A percentile compares a stretch with the other conserved stretches of the same genome.
Evolutionary conservation across 1,140 invertebrate species (phyloP).

Genomic region (Aphis gossypii): DNA sequence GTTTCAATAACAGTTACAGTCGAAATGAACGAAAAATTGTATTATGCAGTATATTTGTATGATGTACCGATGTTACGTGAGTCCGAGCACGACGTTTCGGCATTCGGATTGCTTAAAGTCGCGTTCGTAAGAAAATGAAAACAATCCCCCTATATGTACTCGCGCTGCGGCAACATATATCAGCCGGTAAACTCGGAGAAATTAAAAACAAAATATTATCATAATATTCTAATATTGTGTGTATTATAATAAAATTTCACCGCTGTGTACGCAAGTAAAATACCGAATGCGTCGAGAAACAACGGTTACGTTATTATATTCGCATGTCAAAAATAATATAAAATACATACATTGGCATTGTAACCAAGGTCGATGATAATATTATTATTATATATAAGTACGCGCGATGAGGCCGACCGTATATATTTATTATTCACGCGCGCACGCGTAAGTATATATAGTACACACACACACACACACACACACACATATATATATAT

Average conservation of each 20-base stretch:
- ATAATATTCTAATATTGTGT: not conserved
- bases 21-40: constrained; percentile 11
- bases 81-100: not conserved
- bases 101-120: not conserved
- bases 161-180: not conserved
- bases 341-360: constrained; percentile 22
- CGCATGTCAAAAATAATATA: constrained; percentile 23
- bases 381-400: not conserved
- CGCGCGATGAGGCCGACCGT: not conserved
- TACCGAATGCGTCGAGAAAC: not conserved
- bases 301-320: constrained; percentile 2
- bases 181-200: not conserved
- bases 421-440: not conserved
- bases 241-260: not conserved
- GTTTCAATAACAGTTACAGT: not conserved
- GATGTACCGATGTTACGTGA: not conserved
- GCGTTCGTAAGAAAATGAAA: not conserved
- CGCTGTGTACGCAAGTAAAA: not conserved
- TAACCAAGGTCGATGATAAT: constrained; percentile 27
- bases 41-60: not conserved
- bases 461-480: not conserved
- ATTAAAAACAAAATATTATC: not conserved
- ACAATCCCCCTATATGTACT: not conserved
- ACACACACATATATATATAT: not conserved
- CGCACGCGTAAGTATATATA: not conserved